Base-by-base conservation (phyloP, 2,888 invertebrate species). In the Orthonevra nobilis region DNA sequence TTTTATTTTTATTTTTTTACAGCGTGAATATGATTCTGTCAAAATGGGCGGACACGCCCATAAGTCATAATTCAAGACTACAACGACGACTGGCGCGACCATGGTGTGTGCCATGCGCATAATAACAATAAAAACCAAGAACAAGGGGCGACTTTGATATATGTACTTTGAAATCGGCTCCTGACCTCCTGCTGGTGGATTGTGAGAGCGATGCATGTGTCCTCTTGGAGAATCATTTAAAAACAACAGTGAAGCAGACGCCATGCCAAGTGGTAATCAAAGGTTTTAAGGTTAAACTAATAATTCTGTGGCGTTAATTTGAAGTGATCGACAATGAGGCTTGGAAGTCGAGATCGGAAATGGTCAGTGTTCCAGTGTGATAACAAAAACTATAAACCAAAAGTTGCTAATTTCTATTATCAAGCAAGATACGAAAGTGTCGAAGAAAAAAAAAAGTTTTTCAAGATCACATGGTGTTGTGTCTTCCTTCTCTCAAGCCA, bases 1-100 rank as follows among this genome's bases (percentile, higher is more conserved):
- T 20, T 69, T 50, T 40, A 12, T 19, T 58, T 46, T 28, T 38
- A 20, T 36, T 3, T 32, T 44, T 44, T 72, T 42, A 20, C 46
- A 61, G 46, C 60, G 28, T 64, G 48, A 66, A 66, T 77, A 72
- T 54, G 66, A 60, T 61, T 72, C 72, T 72, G 77, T 79, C 77
- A 72, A 79, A 79, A 72, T 72, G 72, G 72, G 72, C 66, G 48
- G 72, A 34, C 72, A 72, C 60, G 46, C 64, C 66, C 30, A 79
- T 79, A 72, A 72, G 46, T 79, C 72, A 79, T 66, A 52, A 60
- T 72, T 54, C 66, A 60, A 72, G 15, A 72, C n/a, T n/a, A n/a
- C 10, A 23, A 46, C 56, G 28, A 9, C 46, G 44, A 38, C 61
- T 17, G 48, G 9, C 23, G 44, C 14, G 46, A 54, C 30, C 63